phyloP scores from a whole-genome alignment of 2,888 invertebrate genomes.

The Lasius fuliginosus region DNA sequence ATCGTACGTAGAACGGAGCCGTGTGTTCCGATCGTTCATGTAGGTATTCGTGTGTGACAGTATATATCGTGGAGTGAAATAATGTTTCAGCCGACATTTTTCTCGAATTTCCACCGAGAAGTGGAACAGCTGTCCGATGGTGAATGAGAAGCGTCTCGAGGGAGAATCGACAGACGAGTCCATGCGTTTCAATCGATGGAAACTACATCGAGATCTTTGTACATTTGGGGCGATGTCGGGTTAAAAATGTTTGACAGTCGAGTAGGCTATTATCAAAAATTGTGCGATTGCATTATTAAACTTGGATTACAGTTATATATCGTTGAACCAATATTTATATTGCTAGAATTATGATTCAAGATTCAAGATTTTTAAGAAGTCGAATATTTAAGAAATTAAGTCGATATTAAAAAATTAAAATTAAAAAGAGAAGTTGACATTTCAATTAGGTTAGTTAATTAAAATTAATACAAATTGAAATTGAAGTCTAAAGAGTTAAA shows the following conservation, averaged over 20 bases:
- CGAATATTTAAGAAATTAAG: background rate
- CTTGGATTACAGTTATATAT: background rate
- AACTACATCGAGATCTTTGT: conserved; percentile 29
- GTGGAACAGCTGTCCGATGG: conserved; percentile 39
- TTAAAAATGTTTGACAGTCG: conserved; percentile 6
- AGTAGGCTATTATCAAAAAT: background rate
- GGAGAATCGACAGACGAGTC: conserved; percentile 21
- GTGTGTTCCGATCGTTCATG: conserved; percentile 50
- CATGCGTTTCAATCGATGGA: conserved; percentile 13
- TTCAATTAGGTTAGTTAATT: background rate
- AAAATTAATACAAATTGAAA: background rate
- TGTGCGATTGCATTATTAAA: background rate
- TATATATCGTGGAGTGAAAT: conserved; percentile 47
- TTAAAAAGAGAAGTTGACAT: background rate
- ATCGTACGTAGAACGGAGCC: conserved; percentile 28
- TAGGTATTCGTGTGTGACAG: conserved; percentile 38
- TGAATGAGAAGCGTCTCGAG: conserved; percentile 35
- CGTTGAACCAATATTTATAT: background rate
- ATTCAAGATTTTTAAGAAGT: background rate
- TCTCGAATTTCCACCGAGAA: conserved; percentile 56
- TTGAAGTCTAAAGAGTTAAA: background rate
- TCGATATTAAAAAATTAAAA: background rate
- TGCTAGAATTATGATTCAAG: background rate
- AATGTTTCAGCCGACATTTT: conserved; percentile 50
- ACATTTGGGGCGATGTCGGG: conserved; percentile 10